Evolutionary conservation across 1,140 invertebrate species (phyloP).

Genomic region (Dreissena rostriformis): DNA sequence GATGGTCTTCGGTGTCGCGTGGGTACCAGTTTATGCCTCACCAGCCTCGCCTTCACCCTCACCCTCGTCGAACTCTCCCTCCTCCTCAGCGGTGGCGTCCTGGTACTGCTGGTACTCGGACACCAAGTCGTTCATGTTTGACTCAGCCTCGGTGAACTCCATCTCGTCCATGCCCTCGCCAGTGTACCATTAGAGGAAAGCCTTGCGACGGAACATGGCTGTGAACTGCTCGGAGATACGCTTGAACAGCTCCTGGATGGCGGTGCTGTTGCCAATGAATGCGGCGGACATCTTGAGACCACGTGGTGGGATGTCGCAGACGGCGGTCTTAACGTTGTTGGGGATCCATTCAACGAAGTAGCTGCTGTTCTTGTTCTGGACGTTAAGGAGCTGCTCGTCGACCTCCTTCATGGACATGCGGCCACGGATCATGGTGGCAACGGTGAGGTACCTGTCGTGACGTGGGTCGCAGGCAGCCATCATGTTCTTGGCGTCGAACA

Average conservation of each 20-base stretch:
- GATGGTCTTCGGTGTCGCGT: too few relatives aligned
- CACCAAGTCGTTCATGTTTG: constrained; percentile 93
- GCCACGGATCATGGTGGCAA: constrained; percentile 95
- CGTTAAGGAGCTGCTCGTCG: constrained; percentile 83
- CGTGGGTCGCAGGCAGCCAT: constrained; percentile 89
- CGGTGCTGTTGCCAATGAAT: constrained; percentile 85
- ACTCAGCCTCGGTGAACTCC: constrained; percentile 85
- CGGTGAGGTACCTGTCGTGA: constrained; percentile 87
- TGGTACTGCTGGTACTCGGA: constrained; percentile 88
- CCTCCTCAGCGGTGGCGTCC: constrained; percentile 78
- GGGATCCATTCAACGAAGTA: constrained; percentile 98
- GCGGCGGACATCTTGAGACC: constrained; percentile 84
- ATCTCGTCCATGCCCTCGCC: constrained; percentile 11
- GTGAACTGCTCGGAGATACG: constrained; percentile 86
- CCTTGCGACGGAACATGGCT: constrained; percentile 89
- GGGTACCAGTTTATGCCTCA: constrained; percentile 2
- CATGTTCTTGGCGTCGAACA: constrained; percentile 91
- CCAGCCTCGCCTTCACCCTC: constrained; percentile 75
- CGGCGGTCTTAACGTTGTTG: constrained; percentile 88
- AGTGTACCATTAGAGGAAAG: constrained; percentile 83
- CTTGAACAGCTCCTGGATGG: constrained; percentile 91
- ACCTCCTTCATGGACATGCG: constrained; percentile 98
- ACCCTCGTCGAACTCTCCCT: constrained; percentile 83
- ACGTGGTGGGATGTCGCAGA: constrained; percentile 82
- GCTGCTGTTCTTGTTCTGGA: constrained; percentile 83